Evolutionary conservation across 2,113 vertebrate genomes (phyloP).

Genomic region (Grammomys surdaster): DNA sequence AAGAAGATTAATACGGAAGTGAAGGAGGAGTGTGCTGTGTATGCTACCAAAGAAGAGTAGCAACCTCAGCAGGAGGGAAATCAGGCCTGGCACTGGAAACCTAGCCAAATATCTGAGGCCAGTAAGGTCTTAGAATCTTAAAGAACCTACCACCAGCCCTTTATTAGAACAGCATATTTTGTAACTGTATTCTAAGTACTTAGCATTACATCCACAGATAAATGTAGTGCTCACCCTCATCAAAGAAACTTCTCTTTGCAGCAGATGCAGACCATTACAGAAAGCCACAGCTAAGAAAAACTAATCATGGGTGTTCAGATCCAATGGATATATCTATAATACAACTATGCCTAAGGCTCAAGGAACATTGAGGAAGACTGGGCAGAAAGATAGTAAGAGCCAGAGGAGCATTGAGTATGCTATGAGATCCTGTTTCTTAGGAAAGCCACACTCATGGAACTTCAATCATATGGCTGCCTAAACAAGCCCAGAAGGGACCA

Average conservation of each 20-base stretch:
- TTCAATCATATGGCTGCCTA: not conserved
- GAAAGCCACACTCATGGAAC: not conserved
- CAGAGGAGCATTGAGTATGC: not conserved
- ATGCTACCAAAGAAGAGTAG: not conserved
- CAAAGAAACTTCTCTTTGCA: not conserved
- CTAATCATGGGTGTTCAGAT: not conserved
- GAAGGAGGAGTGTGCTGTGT: not conserved
- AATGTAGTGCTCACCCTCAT: not conserved
- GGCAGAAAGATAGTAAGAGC: not conserved
- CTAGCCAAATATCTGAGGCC: not conserved
- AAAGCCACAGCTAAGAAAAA: not conserved
- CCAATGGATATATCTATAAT: not conserved
- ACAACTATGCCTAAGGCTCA: not conserved
- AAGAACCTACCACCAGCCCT: not conserved
- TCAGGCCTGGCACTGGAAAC: not conserved
- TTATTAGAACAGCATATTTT: not conserved
- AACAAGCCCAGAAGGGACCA: not conserved
- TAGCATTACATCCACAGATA: not conserved
- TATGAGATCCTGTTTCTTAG: not conserved
- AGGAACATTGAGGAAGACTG: not conserved
- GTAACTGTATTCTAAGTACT: not conserved
- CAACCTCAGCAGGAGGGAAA: not conserved
- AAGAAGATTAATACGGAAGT: not conserved
- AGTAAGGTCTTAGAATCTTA: not conserved
- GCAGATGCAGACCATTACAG: not conserved